Percentiles rank a stretch among this genome's conserved stretches.
phyloP scores from a whole-genome alignment of 2,888 invertebrate genomes.

The Bombylius discolor region DNA sequence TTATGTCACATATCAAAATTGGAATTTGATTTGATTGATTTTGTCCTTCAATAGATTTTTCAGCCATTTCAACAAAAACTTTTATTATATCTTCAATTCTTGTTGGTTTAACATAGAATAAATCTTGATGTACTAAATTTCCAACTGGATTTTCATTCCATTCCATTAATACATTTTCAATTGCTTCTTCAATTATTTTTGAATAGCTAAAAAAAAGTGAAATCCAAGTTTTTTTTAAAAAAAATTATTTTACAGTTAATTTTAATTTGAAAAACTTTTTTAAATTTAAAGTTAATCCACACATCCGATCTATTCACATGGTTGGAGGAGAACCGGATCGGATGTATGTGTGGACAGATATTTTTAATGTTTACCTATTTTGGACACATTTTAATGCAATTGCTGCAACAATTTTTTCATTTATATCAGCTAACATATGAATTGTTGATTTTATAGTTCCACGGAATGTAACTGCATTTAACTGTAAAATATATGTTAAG shows the following conservation, averaged over 20 bases:
- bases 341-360: background rate
- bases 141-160: conserved; percentile 36
- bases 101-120: conserved; percentile 61
- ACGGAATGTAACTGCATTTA: conserved; percentile 27
- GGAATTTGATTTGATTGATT: conserved; percentile 45
- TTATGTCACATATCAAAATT: conserved; percentile 41
- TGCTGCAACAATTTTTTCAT: conserved; percentile 68
- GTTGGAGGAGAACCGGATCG: too few species aligned
- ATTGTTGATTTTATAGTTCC: conserved; percentile 34
- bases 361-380: conserved; percentile 20
- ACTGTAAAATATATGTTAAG: conserved; percentile 9
- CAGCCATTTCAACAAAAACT: conserved; percentile 46
- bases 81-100: conserved; percentile 52
- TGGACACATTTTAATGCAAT: conserved; percentile 53
- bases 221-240: too few species aligned
- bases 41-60: conserved; percentile 46
- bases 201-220: conserved; percentile 17
- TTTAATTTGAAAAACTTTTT: background rate
- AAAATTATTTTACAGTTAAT: background rate
- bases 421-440: conserved; percentile 53
- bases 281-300: background rate
- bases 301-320: background rate
- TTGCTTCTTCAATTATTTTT: conserved; percentile 42
- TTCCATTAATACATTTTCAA: conserved; percentile 40
- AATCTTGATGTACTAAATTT: conserved; percentile 53